phyloP scores from a whole-genome alignment of 2,888 invertebrate genomes.

The Gonocerus acuteangulatus region DNA sequence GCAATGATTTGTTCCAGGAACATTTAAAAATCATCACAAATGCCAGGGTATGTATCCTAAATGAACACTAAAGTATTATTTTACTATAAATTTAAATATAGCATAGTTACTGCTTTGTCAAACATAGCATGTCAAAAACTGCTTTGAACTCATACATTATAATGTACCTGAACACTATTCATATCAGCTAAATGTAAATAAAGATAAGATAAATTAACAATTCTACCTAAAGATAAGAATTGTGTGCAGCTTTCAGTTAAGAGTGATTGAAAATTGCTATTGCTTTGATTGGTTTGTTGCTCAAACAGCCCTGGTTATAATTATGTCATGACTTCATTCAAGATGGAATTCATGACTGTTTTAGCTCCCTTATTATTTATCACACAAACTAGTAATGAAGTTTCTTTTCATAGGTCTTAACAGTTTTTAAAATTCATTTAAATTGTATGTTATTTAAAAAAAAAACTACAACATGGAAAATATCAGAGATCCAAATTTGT shows the following conservation, averaged over 20 bases:
- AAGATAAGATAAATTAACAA: not conserved
- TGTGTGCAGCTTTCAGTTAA: not conserved
- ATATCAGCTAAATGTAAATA: not conserved
- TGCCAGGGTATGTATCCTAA: slow-evolving; percentile 29
- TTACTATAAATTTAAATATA: too few species aligned
- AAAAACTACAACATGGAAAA: not conserved
- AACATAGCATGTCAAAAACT: too few species aligned
- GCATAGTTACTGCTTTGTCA: too few species aligned
- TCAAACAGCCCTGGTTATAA: not conserved
- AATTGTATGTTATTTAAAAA: too few species aligned
- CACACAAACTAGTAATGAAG: not conserved
- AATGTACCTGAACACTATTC: not conserved
- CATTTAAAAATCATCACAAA: slow-evolving; percentile 18
- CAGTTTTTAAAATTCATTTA: too few species aligned
- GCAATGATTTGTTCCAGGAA: slow-evolving; percentile 2
- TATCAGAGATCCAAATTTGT: slow-evolving; percentile 25
- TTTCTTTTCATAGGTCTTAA: not conserved
- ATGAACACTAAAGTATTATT: too few species aligned
- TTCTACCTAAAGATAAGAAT: not conserved
- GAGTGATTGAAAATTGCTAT: not conserved
- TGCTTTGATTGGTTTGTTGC: not conserved
- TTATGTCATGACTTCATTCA: not conserved
- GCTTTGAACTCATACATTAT: too few species aligned
- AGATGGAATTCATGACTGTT: not conserved
- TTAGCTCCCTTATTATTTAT: not conserved